These are phyloP conservation scores for Oreocharis arfaki DNA, from an alignment of 2,113 vertebrate genomes.

Conservation along the genomic window DNA sequence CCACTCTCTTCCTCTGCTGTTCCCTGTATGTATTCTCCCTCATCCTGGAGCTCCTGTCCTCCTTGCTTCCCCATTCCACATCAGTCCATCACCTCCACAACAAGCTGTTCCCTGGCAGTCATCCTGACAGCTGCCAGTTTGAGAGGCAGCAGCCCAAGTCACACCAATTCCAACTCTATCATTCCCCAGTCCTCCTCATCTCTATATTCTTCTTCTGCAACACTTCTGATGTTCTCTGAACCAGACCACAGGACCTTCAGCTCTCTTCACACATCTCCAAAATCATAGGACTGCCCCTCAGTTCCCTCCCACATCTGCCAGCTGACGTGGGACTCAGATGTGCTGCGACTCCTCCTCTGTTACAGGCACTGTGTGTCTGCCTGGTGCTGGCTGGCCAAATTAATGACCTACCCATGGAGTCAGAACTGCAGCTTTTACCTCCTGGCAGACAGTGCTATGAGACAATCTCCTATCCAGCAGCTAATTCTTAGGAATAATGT, in stretches of 20 bases:
- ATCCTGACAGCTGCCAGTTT: neutral
- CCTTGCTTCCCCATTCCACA: neutral
- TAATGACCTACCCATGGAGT: neutral
- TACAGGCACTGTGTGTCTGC: neutral
- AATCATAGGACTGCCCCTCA: neutral
- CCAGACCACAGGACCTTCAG: neutral
- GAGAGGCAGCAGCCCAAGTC: neutral
- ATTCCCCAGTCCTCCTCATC: neutral
- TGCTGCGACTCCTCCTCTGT: neutral
- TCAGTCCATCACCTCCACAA: neutral
- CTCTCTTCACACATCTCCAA: neutral
- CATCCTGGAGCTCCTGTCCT: neutral
- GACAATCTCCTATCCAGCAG: neutral
- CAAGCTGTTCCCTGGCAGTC: neutral
- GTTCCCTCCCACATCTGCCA: neutral
- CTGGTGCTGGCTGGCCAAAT: neutral
- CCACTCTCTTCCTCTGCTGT: neutral
- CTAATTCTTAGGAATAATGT: neutral
- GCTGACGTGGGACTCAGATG: neutral
- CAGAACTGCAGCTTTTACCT: neutral
- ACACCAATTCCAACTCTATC: neutral
- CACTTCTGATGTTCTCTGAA: neutral
- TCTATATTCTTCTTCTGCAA: neutral
- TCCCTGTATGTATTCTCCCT: neutral
- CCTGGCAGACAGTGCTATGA: neutral